Conservation (phyloP, 35 echinoderm and acorn worm genomes). For the Acanthaster planci region DNA sequence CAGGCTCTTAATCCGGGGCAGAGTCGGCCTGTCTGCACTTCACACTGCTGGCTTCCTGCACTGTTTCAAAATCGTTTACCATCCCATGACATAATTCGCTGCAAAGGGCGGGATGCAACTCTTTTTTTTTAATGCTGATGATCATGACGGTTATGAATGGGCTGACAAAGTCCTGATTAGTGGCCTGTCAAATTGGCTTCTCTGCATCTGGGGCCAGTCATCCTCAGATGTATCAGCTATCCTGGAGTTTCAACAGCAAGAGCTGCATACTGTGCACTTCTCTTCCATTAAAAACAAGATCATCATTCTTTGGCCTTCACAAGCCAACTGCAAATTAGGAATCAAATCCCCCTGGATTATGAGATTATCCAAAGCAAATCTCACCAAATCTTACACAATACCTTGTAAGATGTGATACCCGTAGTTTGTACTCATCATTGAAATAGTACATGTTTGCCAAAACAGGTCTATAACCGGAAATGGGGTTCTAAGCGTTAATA, state of each 20-base stretch:
- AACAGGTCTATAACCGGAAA: slow-evolving; percentile 31
- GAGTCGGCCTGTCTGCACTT: slow-evolving; percentile 13
- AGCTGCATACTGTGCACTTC: no score
- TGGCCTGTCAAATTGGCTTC: no score
- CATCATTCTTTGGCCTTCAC: no score
- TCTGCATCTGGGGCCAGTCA: no score
- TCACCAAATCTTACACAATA: neutral
- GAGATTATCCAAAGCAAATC: neutral
- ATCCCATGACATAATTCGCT: neutral
- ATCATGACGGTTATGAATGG: no score
- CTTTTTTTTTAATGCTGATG: no score
- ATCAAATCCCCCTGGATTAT: neutral
- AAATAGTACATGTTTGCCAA: slow-evolving; percentile 22
- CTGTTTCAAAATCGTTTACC: neutral
- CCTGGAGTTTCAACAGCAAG: no score
- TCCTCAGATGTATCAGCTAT: no score
- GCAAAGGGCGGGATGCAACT: no score
- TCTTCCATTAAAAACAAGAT: no score
- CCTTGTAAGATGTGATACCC: neutral
- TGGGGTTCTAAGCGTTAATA: slow-evolving; percentile 19
- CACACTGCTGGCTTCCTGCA: neutral
- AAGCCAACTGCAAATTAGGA: neutral
- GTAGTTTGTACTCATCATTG: no score
- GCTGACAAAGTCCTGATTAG: no score
- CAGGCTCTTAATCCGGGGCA: neutral